Evolutionary conservation across 2,888 invertebrate species (phyloP), one percentile per base, ranked within the genome.

Genomic region (Luffia ferchaultella): DNA sequence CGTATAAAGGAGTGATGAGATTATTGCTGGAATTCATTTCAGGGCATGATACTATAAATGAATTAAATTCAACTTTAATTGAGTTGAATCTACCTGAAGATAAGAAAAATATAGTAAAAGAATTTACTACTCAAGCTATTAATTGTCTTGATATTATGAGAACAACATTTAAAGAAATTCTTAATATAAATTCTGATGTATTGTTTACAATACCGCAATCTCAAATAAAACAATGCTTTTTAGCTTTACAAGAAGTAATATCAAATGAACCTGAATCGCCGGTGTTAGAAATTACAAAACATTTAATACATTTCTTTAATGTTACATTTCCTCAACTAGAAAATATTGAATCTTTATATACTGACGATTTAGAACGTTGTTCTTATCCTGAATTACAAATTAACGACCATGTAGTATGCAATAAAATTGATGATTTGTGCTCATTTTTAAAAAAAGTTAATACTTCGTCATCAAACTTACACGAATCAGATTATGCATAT

Each of bases 1-100:
- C 62, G 50, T 70, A 71, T 52, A 80, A 77, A 52, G 72, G 68
- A 62, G 54, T 78, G 15, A 76, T 80, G 50, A 63, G 79, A 53
- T 60, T 80, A 20, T 55, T 79, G 18, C 76, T 78, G 60, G 73
- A 78, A 57, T 77, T 74, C 56, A 64, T 53, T 48, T 62, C 60
- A 12, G 54, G 80, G 2, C 63, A 70, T 57, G 61, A 52, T 46
- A 62, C 61, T 1, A 64, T 78, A 7, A 62, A 60, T 47, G 60
- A 66, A 18, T 77, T 78, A 53, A 71, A 71, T 60, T 49, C 51
- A 2, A 67, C 69, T 48, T 58, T 56, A 9, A 46, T 20, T 2
- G 57, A 68, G 18, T 57, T 73, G 0, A 60, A 57, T 2, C 51
- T 74, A 7, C 58, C 71, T 2, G 58, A 67, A 42, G 68, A 74